These are phyloP conservation scores for Capreolus pygargus DNA, from an alignment of 2,113 vertebrate species.

Conservation along the genomic window DNA sequence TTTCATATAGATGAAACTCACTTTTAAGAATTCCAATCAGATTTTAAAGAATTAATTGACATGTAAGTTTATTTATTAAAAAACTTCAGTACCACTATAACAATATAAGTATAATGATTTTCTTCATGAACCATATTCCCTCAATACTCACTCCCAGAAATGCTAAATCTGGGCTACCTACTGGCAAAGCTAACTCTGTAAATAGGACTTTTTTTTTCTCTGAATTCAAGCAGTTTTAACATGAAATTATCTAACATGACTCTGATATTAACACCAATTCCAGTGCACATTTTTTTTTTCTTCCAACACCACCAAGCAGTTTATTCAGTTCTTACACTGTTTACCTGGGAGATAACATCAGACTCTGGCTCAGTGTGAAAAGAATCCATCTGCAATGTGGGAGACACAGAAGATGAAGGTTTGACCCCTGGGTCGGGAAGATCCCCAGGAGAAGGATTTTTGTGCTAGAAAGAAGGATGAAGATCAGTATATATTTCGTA, in stretches of 20 bases:
- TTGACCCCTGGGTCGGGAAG: background rate
- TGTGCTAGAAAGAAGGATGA: background rate
- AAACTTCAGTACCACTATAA: background rate
- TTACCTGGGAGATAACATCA: background rate
- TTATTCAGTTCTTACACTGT: background rate
- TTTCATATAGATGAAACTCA: background rate
- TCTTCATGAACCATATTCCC: background rate
- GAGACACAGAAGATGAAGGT: background rate
- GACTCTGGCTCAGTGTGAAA: background rate
- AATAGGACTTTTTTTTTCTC: background rate
- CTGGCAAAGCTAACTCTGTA: background rate
- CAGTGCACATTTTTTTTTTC: background rate
- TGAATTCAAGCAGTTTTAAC: background rate
- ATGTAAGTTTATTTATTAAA: slow-evolving; percentile 7
- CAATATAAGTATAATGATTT: background rate
- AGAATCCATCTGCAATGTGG: background rate
- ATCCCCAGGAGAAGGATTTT: background rate
- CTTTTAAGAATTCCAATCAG: background rate
- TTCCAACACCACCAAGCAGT: background rate
- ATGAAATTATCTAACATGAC: background rate
- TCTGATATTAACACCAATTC: background rate
- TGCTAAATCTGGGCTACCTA: background rate
- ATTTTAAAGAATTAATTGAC: slow-evolving; percentile 1
- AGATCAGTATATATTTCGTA: background rate
- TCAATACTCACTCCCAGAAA: background rate